Base-by-base conservation (phyloP, 2,797 vertebrate genomes). In the Moxostoma hubbsi region DNA sequence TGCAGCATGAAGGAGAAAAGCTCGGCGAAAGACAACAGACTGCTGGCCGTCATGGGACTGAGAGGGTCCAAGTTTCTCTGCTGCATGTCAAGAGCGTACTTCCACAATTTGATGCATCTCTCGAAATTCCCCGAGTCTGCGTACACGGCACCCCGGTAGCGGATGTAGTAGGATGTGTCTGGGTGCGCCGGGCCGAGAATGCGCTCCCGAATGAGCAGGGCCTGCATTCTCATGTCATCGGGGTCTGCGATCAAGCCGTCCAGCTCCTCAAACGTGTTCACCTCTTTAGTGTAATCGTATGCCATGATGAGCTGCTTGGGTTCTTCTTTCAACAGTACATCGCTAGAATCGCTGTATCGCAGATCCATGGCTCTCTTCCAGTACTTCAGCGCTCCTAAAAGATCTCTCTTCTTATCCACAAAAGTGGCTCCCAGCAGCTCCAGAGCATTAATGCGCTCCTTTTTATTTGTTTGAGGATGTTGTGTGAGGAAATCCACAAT, bases 1-100 rank as follows among this genome's bases (percentile, higher is more conserved):
- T 99, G 98, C 46, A 99, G 93, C 98, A 99, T 99, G 90, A 99
- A 99, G 81, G 98, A 99, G 91, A 99, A 99, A 12, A 99, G 96
- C 88, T 99, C 98, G 2, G 98, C 98, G 53, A 99, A 99, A 0
- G 98, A 99, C 0, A 99, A 89, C 73, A 99, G 92, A 85, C 98
- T 99, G 89, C 97, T 99, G 61, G 97, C 96, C 0, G 98, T 99
- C 97, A 99, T 98, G 69, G 98, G 97, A 84, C 98, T 99, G 81
- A 99, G 93, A 0, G 98, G 97, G 79, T 99, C 98, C 77, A 99
- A 91, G 91, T 98, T 98, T 86, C 88, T 97, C 89, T 99, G 98
- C 85, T 99, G 98, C 98, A 99, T 99, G 90, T 99, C 98, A 92
- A 99, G 89, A 1, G 98, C 98, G 1, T 99, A 99, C 68, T 99